Conservation (phyloP, 2,888 invertebrate species). For the Cyrtodaria siliqua region DNA sequence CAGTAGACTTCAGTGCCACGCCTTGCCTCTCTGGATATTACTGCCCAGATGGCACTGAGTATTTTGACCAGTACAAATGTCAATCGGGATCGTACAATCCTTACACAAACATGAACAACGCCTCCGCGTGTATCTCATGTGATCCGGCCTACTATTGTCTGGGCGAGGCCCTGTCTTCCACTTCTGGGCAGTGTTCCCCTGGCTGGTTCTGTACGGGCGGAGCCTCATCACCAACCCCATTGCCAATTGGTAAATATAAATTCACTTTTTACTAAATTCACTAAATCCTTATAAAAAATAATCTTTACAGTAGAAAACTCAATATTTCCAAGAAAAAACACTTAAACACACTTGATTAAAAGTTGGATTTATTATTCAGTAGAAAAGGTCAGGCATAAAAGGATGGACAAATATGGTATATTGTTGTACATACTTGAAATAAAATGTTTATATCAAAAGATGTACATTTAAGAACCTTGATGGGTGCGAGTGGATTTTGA, state of each 20-base stretch:
- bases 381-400: too few species aligned
- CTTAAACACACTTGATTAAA: too few species aligned
- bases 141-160: slow-evolving; percentile 81
- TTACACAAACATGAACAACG: slow-evolving; percentile 56
- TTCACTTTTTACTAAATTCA: too few species aligned
- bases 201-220: slow-evolving; percentile 84
- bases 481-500: too few species aligned
- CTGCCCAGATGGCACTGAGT: slow-evolving; percentile 79
- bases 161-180: slow-evolving; percentile 69
- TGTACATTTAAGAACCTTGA: too few species aligned
- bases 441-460: too few species aligned
- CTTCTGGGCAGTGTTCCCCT: slow-evolving; percentile 78
- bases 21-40: slow-evolving; percentile 78
- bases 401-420: too few species aligned
- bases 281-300: too few species aligned
- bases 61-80: slow-evolving; percentile 77
- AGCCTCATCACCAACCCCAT: slow-evolving; percentile 72
- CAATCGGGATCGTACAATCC: slow-evolving; percentile 81
- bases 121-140: slow-evolving; percentile 76
- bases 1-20: slow-evolving; percentile 69
- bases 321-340: too few species aligned
- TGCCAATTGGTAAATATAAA: slow-evolving; percentile 75
- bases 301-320: too few species aligned
- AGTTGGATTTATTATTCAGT: too few species aligned
- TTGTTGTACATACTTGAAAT: too few species aligned